Base-by-base conservation (phyloP, 2,888 invertebrate species). In the Galeopsomyia nigrocyanea region DNA sequence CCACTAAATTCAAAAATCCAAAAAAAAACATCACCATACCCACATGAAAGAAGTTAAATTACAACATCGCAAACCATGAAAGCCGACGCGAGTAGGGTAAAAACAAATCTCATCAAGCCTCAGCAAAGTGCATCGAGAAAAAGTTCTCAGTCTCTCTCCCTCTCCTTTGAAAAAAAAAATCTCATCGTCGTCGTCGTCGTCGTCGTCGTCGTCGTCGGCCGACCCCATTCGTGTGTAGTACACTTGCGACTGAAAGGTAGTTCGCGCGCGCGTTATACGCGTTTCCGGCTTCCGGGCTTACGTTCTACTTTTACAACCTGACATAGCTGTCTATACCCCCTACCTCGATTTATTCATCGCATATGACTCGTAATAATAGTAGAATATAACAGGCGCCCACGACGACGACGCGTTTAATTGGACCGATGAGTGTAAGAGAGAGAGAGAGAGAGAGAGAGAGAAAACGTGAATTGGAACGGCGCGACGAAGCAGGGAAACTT, bases 291-390 rank as follows among this genome's bases (percentile, higher is more conserved):
- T 55, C 53, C 64, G 65, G 31, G 64, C 68, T 68, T 65, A 63
- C 68, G 73, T 51, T 68, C 68, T 55, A 73, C 68, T 68, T 73
- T 73, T 61, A 39, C 61, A 68, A 72, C 68, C 68, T 58, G 56
- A 26, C 2, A 22, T 16, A 3, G 57, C n/a, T 62, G 61, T 66
- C 22, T 31, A 39, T 31, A 21, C 19, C 19, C 55, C 22, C 64
- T 26, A 26, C 53, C 26, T 68, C 64, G 64, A 68, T 68, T 68
- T 68, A 68, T 72, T n/a, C 68, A 68, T 51, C 55, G 55, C 51
- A 21, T 55, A 22, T 56, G 6, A 60, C 53, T n/a, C 14, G 31
- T 46, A 39, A 26, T 26, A 26, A 26, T 10, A n/a, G 56, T 22
- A 21, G n/a, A 19, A 56, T 39, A 31, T 50, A 51, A 50, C 53